phyloP scores from a whole-genome alignment of 2,113 vertebrate species.

The Leucoraja erinaceus region DNA sequence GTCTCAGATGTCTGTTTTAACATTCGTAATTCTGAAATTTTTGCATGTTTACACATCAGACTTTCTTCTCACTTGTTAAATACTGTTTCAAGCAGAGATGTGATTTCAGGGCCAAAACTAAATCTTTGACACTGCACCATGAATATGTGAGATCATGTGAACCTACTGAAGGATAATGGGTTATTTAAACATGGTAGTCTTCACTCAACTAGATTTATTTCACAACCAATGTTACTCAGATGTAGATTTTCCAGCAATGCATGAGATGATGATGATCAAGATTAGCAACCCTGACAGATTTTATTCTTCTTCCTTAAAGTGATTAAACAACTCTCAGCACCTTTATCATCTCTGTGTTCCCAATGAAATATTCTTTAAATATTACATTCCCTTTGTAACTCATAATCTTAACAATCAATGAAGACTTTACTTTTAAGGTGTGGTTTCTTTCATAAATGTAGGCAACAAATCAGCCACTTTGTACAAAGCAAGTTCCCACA shows the following conservation, averaged over 20 bases:
- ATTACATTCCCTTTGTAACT: not conserved
- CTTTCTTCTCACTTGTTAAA: not conserved
- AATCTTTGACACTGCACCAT: not conserved
- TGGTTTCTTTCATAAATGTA: too few species aligned
- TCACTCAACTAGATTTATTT: not conserved
- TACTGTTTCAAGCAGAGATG: not conserved
- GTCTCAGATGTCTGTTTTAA: not conserved
- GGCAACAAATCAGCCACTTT: too few species aligned
- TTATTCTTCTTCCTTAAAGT: not conserved
- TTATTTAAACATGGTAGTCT: not conserved
- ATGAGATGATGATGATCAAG: not conserved
- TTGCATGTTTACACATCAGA: not conserved
- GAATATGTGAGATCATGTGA: not conserved
- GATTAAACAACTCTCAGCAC: not conserved
- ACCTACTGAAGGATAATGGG: not conserved
- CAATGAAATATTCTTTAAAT: not conserved
- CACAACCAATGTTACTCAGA: not conserved
- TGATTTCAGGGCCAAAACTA: not conserved
- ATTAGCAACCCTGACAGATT: not conserved
- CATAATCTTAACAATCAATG: not conserved
- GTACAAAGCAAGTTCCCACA: too few species aligned
- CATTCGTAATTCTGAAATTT: not conserved
- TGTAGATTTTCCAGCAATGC: not conserved
- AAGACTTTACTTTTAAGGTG: not conserved
- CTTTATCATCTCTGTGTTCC: not conserved